These are phyloP conservation scores for Excalfactoria chinensis DNA, from an alignment of 2,113 vertebrate species.

Conservation along the genomic window DNA sequence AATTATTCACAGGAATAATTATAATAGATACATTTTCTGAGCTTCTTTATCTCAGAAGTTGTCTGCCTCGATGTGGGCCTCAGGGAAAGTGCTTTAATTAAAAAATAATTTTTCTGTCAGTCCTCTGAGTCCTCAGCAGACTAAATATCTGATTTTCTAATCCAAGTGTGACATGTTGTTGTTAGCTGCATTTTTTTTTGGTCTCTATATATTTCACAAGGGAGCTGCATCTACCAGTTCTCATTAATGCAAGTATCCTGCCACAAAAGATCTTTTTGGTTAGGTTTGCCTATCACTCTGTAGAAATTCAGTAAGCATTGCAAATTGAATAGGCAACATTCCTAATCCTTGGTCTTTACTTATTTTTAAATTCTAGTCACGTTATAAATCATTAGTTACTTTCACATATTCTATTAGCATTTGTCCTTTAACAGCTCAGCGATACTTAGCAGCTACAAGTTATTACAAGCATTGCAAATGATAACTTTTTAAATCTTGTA, in stretches of 20 bases:
- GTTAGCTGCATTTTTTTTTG: slow-evolving; percentile 6
- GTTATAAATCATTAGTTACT: not conserved
- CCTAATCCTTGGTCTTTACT: not conserved
- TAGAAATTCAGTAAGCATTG: not conserved
- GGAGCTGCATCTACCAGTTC: not conserved
- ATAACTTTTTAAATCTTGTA: not conserved
- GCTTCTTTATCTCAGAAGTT: slow-evolving; percentile 28
- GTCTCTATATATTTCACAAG: not conserved
- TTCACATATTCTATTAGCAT: not conserved
- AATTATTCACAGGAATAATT: not conserved
- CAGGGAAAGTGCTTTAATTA: slow-evolving; percentile 55
- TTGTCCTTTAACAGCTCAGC: slow-evolving; percentile 17
- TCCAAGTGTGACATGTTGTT: not conserved
- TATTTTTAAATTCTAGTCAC: not conserved
- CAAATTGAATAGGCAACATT: not conserved
- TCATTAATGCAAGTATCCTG: not conserved
- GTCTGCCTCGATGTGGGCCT: slow-evolving; percentile 37
- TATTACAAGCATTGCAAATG: not conserved
- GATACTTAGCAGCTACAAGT: not conserved
- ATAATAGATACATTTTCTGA: slow-evolving; percentile 38
- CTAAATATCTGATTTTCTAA: slow-evolving; percentile 42
- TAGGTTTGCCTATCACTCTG: not conserved
- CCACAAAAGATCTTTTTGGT: not conserved
- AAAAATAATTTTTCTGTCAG: slow-evolving; percentile 50
- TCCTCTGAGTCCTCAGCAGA: slow-evolving; percentile 45